Conservation (phyloP, 2,797 vertebrate species). For the Sebastes alutus region DNA sequence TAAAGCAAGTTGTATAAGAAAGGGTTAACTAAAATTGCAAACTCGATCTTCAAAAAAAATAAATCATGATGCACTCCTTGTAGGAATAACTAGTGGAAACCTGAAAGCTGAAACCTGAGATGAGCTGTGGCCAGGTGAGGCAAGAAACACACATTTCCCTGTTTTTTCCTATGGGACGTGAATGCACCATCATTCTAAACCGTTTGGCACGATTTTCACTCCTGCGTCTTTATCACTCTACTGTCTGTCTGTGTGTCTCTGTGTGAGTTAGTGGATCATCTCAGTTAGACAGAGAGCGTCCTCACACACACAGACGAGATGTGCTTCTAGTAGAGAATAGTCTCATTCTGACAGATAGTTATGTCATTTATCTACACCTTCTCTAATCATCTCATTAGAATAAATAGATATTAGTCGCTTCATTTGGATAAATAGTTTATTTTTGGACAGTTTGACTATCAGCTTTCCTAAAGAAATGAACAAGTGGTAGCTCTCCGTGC, state of each 20-base stretch:
- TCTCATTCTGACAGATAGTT: neutral
- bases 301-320: neutral
- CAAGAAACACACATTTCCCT: neutral
- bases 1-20: neutral
- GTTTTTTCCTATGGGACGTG: conserved; percentile 18
- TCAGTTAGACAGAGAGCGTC: neutral
- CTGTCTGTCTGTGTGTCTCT: neutral
- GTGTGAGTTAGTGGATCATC: neutral
- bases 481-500: conserved; percentile 8
- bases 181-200: conserved; percentile 41
- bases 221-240: neutral
- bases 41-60: neutral
- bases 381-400: neutral
- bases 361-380: neutral
- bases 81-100: too few relatives aligned
- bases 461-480: neutral
- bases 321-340: neutral
- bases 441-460: neutral
- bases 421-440: neutral
- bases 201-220: conserved; percentile 38
- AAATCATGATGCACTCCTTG: too few relatives aligned
- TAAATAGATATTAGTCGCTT: neutral
- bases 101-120: neutral
- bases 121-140: neutral
- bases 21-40: neutral